Percentiles rank a stretch among this genome's conserved stretches.
Conservation (phyloP, 37 sponge, comb jelly and placozoan genomes). For the Beroe forskalii region DNA sequence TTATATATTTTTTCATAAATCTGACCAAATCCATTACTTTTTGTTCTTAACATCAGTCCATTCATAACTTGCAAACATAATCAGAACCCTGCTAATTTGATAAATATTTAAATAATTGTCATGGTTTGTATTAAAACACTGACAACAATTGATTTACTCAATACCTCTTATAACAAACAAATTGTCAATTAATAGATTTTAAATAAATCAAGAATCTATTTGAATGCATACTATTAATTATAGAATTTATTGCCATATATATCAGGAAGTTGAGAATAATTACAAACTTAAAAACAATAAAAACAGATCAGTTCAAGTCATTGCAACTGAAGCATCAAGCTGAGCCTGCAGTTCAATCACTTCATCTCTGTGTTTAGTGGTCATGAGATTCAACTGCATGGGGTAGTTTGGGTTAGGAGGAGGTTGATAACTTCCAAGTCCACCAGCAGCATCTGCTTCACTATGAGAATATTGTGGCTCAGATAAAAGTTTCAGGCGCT, state of each 20-base stretch:
- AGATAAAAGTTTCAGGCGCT: slow-evolving; percentile 39
- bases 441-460: slow-evolving; percentile 30
- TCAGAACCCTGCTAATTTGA: not conserved
- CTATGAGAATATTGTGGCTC: slow-evolving; percentile 50
- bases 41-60: not conserved
- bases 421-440: not conserved
- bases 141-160: no score
- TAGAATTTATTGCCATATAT: no score
- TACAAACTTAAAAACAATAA: not conserved
- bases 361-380: slow-evolving; percentile 45
- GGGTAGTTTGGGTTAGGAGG: slow-evolving; percentile 15
- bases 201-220: no score
- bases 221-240: no score
- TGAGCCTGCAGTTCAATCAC: not conserved
- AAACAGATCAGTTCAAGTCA: not conserved
- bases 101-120: not conserved
- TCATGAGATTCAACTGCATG: slow-evolving; percentile 47
- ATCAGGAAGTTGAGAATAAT: not conserved
- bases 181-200: no score
- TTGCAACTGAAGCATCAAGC: not conserved
- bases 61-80: slow-evolving; percentile 2
- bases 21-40: not conserved
- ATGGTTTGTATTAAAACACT: not conserved
- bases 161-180: no score
- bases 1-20: not conserved